Conservation (phyloP, 2,797 vertebrate species). For the Valencia hispanica region DNA sequence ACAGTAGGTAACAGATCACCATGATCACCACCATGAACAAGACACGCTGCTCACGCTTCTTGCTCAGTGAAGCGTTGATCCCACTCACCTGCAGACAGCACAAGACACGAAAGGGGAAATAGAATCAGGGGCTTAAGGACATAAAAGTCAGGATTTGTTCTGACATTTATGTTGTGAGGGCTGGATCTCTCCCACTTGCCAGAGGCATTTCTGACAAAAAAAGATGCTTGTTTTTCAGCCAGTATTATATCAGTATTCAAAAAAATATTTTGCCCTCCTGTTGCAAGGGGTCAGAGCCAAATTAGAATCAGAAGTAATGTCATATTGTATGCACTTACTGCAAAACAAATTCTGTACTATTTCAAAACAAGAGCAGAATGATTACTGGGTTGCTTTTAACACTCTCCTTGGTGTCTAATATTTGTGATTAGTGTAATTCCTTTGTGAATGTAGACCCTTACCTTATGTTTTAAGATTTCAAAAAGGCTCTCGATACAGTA, state of each 20-base stretch:
- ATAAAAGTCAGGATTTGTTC: constrained; percentile 4
- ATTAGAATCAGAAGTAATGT: background rate
- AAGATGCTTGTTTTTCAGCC: background rate
- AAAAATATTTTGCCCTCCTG: background rate
- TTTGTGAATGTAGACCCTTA: background rate
- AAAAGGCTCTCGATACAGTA: background rate
- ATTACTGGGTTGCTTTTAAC: background rate
- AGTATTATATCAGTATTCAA: too few species aligned
- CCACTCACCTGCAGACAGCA: constrained; percentile 74
- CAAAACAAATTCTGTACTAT: too few species aligned
- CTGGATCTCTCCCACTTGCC: background rate
- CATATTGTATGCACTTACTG: background rate
- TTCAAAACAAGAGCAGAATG: background rate
- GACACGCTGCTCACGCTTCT: constrained; percentile 79
- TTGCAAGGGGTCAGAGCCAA: background rate
- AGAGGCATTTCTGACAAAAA: constrained; percentile 1
- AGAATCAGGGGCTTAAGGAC: constrained; percentile 11
- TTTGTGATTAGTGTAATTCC: too few species aligned
- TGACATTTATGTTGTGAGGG: constrained; percentile 2
- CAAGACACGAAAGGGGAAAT: background rate
- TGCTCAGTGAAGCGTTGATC: constrained; percentile 66
- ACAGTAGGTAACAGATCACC: constrained; percentile 86
- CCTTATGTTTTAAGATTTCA: background rate
- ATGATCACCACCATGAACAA: constrained; percentile 84
- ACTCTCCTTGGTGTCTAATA: too few species aligned